Evolutionary conservation across 2,113 vertebrate genomes (phyloP).

Genomic region (Dolichotis patagonum): DNA sequence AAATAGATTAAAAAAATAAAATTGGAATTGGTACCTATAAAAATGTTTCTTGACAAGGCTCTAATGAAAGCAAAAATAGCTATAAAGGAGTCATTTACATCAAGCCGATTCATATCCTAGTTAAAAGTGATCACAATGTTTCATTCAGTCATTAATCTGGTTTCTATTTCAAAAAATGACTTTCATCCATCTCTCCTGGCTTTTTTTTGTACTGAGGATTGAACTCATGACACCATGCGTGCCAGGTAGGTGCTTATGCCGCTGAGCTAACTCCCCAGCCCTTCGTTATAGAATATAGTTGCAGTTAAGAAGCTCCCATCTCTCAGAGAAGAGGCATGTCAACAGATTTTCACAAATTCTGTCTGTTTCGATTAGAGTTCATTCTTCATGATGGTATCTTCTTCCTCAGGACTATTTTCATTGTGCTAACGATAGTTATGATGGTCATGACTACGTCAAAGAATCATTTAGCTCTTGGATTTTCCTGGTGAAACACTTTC

Average conservation of each 20-base stretch:
- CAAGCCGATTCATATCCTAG: slow-evolving; percentile 62
- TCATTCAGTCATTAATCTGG: slow-evolving; percentile 20
- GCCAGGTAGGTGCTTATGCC: too few relatives aligned
- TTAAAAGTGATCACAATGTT: slow-evolving; percentile 61
- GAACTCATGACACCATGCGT: too few relatives aligned
- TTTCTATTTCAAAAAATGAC: slow-evolving; percentile 58
- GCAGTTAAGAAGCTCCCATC: neutral
- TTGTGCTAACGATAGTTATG: neutral
- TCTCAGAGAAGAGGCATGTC: neutral
- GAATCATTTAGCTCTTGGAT: neutral
- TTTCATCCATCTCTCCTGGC: neutral
- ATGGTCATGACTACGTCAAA: neutral
- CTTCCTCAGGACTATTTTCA: neutral
- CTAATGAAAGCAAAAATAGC: slow-evolving; percentile 69
- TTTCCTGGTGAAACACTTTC: neutral
- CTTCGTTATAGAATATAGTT: neutral
- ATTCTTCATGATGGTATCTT: neutral
- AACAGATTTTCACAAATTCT: neutral
- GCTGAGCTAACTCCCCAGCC: too few relatives aligned
- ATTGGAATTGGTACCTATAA: slow-evolving; percentile 65
- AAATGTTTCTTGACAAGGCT: slow-evolving; percentile 64
- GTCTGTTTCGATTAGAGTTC: neutral
- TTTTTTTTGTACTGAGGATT: too few relatives aligned
- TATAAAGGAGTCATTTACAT: slow-evolving; percentile 60
- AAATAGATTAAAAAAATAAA: slow-evolving; percentile 26